Evolutionary conservation across 2,113 vertebrate species (phyloP).

Genomic region (Xenopus laevis): DNA sequence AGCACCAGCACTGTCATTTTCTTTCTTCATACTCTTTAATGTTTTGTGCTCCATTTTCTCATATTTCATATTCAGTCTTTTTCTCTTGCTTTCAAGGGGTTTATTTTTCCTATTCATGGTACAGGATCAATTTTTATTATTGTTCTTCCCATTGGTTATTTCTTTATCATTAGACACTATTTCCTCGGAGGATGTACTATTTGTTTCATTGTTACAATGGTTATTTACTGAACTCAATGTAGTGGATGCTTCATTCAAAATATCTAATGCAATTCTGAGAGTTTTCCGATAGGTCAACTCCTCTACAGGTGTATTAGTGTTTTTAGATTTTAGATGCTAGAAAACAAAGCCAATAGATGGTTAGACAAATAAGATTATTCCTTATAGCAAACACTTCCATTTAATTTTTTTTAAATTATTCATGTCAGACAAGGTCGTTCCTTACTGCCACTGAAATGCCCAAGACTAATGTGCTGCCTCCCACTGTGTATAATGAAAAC

Average conservation of each 20-base stretch:
- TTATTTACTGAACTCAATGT: not conserved
- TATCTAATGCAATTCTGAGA: constrained; percentile 60
- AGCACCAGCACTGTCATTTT: not conserved
- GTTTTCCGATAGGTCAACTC: constrained; percentile 62
- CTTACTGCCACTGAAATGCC: no score
- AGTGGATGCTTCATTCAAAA: constrained; percentile 33
- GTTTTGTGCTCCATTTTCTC: not conserved
- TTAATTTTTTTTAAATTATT: no score
- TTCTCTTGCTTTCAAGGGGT: not conserved
- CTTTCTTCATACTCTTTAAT: not conserved
- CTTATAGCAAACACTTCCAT: no score
- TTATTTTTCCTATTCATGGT: not conserved
- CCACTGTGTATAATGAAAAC: no score
- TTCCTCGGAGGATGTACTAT: not conserved
- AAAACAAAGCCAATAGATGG: not conserved
- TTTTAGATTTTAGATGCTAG: constrained; percentile 26
- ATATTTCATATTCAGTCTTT: not conserved
- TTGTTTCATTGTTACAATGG: not conserved
- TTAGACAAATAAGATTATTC: no score
- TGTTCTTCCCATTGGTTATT: not conserved
- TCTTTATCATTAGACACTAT: not conserved
- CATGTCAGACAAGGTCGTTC: no score
- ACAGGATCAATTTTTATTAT: not conserved
- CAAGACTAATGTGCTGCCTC: no score
- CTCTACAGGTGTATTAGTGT: constrained; percentile 30